Base-by-base conservation (phyloP, 1,140 invertebrate genomes). In the Nixonia krombeini region DNA sequence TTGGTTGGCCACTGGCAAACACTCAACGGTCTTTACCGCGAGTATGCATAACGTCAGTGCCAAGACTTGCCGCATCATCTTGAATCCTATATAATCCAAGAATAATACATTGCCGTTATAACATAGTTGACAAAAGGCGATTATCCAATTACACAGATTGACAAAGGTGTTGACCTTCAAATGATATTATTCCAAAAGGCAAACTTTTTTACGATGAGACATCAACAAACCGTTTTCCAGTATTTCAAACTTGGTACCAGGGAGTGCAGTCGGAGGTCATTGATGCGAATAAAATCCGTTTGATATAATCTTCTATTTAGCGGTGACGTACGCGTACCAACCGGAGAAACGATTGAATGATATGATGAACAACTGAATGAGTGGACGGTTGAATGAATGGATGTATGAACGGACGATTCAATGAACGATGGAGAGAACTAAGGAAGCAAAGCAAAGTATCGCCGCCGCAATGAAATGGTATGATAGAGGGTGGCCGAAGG, bases 1-100 rank as follows among this genome's bases (percentile, higher is more conserved):
- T 21, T 67, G 64, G 1, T 80, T 76, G 4, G 74, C 73, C 5
- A 85, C 72, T 10, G 82, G 83, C 80, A 80, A 83, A 0, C 66
- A 55, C 4, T 45, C 6, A 1, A 74, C 61, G 29, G 51, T 59
- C 28, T 73, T 68, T 9, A 77, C 56, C 37, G 74, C 72, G 40
- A 83, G n/a, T 2, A 78, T 53, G 68, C 76, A 78, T 12, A 84
- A 26, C 64, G 73, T 61, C 29, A 73, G 53, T 56, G 59, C 49
- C 46, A 83, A 44, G n/a, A 73, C 16, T 49, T 76, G 26, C 67
- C 82, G 81, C 56, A 68, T 64, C 74, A 79, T 82, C 45, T 52
- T 77, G 66, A 45, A 70, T 67, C 57, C 78, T 80, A 70, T 0
- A 70, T 50, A 21, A 21, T 3, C 6, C 6, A 15, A 15, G 6